Base-by-base conservation (phyloP, 2,113 vertebrate species). In the Cercopithecus mona region DNA sequence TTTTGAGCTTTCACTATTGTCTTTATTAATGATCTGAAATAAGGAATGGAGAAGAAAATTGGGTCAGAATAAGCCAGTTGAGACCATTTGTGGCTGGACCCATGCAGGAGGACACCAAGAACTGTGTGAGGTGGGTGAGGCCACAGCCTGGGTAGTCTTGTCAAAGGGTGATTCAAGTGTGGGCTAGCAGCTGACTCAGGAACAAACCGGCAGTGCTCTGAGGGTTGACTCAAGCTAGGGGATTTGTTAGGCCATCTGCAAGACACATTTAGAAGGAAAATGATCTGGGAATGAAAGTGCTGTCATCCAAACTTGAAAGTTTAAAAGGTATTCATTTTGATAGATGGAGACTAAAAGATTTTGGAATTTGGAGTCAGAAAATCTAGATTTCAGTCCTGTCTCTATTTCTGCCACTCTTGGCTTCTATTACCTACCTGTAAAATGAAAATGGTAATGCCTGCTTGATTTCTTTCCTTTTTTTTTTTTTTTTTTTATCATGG, bases 11-110 rank as follows among this genome's bases (percentile, higher is more conserved):
- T 82, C 40, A 30, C 45, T 52, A 38, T 72, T 85, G 64, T 88
- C 57, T 97, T 92, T 38, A 43, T 86, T 64, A 88, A 70, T 94
- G 59, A 78, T 30, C 70, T 75, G 25, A 32, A 81, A 70, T 83
- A 87, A 18, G 38, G 8, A 73, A 45, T n/a, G 30, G 30, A 48
- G 85, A 78, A 97, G 81, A 78, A 97, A 90, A 88, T 35, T 27
- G 72, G 73, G 38, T 78, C 4, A n/a, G 78, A 10, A 64, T 32
- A 55, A 87, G 59, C 23, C 35, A 7, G 72, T 80, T 45, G 38
- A 50, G 4, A 59, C 52, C 25, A 27, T 3, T 14, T 40, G 22
- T 89, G 90, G 8, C 90, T 55, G 50, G 16, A 75, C 38, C 38
- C 57, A 80, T 27, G 10, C 18, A 20, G 11, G 23, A 64, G 6